Conservation (phyloP, 2,113 vertebrate genomes). For the Alouatta palliata region DNA sequence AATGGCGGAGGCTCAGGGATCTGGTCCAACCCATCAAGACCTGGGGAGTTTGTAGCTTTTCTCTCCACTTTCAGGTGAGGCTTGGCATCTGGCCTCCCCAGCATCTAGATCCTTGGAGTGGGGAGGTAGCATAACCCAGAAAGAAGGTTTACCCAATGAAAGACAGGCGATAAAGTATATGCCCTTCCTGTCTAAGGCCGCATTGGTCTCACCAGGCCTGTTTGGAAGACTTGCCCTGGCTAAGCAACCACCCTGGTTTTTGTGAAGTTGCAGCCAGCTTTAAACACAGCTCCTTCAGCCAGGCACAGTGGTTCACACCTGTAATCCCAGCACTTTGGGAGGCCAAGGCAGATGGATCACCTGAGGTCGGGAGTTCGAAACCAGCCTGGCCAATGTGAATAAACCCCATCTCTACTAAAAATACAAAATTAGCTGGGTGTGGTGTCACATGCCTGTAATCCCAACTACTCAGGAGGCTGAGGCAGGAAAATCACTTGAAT, state of each 20-base stretch:
- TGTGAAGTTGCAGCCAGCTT: background rate
- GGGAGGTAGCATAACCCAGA: background rate
- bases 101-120: background rate
- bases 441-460: too few species aligned
- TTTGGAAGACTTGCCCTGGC: background rate
- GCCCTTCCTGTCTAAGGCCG: background rate
- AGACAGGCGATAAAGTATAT: fast-evolving
- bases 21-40: background rate
- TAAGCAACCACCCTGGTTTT: background rate
- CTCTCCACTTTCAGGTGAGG: background rate
- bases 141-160: background rate
- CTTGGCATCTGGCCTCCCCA: background rate
- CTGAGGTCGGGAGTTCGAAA: too few species aligned
- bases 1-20: background rate
- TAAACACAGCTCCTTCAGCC: background rate
- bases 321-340: too few species aligned
- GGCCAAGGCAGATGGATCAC: too few species aligned
- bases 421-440: too few species aligned
- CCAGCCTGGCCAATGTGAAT: too few species aligned
- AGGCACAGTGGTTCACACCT: too few species aligned
- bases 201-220: fast-evolving
- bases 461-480: too few species aligned
- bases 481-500: too few species aligned
- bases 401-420: too few species aligned
- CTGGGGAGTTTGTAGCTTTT: background rate